Evolutionary conservation across 2,797 vertebrate species (phyloP), one percentile per base, ranked within the genome.

Genomic region (Rousettus madagascariensis): DNA sequence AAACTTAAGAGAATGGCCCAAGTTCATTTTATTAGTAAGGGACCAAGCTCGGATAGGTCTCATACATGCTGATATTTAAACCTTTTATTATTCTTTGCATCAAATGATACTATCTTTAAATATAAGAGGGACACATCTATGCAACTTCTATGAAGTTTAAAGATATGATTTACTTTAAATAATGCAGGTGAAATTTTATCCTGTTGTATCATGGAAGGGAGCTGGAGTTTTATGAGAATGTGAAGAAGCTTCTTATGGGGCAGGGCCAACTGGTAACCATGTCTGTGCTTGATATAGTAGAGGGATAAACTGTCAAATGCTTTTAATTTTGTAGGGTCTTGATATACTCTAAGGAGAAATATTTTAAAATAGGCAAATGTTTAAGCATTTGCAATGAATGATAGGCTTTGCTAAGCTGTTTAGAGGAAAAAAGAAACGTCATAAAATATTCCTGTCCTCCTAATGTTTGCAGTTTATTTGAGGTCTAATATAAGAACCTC

Each of bases 61-160:
- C 3, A 6, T 68, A 6, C 5, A 86, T 78, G 20, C 41, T 89
- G 26, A 55, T 28, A 22, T 57, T 92, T 43, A 86, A 71, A 49
- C 22, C 38, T 87, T 75, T 77, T 53, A 30, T 57, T 97, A 5
- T 86, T 86, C 26, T 86, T 88, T 86, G n/a, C 33, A 38, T 91
- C 85, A 33, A 41, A 94, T 49, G n/a, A 57, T 91, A 22, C 24
- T 0, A 72, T 86, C 77, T 95, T 57, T 95, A 95, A 86, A 86
- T 95, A 63, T 65, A 53, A 43, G 38, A 82, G 28, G 66, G 30
- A 12, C 36, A 80, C 3, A 57, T 88, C 30, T 65, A 8, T 96
- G 77, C 82, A 69, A 61, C 92, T 96, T 46, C 0, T 79, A 7
- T 33, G 30, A 82, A 78, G 20, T 77, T 95, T 89, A 65, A 90